Percentiles rank a stretch among this genome's conserved stretches.
phyloP scores from a whole-genome alignment of 2,797 vertebrate genomes.

The Zalophus californianus region DNA sequence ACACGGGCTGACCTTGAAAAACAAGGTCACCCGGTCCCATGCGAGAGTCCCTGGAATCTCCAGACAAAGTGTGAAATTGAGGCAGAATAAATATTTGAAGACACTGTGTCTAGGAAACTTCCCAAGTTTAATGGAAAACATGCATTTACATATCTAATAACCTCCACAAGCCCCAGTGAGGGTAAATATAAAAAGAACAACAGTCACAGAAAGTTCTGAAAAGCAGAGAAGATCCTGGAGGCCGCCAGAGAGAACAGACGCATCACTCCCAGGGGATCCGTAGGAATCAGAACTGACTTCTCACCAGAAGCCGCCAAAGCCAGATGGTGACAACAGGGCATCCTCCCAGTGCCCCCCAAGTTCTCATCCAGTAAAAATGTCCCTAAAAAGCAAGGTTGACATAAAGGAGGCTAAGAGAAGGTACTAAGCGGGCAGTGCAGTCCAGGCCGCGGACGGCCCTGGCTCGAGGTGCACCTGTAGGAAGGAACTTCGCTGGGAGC shows the following conservation, averaged over 20 bases:
- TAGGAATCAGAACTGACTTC: background rate
- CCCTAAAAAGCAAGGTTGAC: background rate
- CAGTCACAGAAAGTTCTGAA: background rate
- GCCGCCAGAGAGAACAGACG: background rate
- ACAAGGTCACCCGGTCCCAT: background rate
- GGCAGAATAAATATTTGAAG: slow-evolving; percentile 8
- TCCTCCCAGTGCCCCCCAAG: background rate
- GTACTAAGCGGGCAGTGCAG: background rate
- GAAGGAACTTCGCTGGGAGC: background rate
- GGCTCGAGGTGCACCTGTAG: background rate
- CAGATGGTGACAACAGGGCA: background rate
- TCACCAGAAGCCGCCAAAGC: background rate
- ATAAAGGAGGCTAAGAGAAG: background rate
- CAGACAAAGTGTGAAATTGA: background rate
- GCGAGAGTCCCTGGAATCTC: background rate
- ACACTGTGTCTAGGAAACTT: background rate
- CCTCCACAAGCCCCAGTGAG: background rate
- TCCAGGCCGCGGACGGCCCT: background rate
- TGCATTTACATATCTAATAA: background rate
- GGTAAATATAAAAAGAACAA: background rate
- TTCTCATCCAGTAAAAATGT: background rate
- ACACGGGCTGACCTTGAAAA: background rate
- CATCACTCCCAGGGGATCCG: accelerated
- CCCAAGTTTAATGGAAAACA: slow-evolving; percentile 20
- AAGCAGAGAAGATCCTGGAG: background rate